A percentile compares a stretch with the other conserved stretches of the same genome.
These are phyloP conservation scores for Sebastes matsubarae DNA, from an alignment of 2,797 vertebrate genomes.

Conservation along the genomic window DNA sequence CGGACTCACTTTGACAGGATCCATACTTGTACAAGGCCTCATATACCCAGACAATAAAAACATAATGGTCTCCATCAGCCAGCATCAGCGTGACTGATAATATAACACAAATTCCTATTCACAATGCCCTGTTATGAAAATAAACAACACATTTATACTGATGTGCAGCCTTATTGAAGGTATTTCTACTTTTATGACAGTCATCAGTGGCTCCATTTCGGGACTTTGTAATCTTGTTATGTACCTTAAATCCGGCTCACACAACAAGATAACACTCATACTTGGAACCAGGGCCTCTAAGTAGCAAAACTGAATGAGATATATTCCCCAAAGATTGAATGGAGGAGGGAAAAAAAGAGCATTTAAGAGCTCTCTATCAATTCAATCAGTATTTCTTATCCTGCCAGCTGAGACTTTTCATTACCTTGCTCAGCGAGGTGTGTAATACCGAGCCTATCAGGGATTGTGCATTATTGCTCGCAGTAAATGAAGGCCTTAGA, in stretches of 20 bases:
- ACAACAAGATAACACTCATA: neutral
- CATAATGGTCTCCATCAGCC: neutral
- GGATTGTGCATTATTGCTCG: conserved; percentile 27
- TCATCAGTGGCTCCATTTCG: neutral
- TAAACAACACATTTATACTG: no score
- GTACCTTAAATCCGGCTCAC: neutral
- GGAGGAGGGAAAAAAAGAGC: neutral
- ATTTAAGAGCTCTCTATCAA: conserved; percentile 31
- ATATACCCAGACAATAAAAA: neutral
- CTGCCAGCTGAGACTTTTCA: conserved; percentile 46
- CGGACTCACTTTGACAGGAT: neutral
- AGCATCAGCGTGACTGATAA: neutral
- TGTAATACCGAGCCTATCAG: conserved; percentile 26
- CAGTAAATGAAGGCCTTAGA: conserved; percentile 5
- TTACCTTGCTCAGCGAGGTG: conserved; percentile 61
- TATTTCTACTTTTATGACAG: neutral
- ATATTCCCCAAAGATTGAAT: neutral
- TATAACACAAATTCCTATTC: neutral
- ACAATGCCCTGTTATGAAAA: neutral
- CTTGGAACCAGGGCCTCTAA: neutral
- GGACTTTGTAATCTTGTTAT: neutral
- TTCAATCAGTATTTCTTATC: conserved; percentile 33
- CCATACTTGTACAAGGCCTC: neutral
- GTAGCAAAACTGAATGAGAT: neutral
- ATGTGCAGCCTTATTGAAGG: neutral